Evolutionary conservation across 2,888 invertebrate genomes (phyloP).

Genomic region (Scaptomyza parva): DNA sequence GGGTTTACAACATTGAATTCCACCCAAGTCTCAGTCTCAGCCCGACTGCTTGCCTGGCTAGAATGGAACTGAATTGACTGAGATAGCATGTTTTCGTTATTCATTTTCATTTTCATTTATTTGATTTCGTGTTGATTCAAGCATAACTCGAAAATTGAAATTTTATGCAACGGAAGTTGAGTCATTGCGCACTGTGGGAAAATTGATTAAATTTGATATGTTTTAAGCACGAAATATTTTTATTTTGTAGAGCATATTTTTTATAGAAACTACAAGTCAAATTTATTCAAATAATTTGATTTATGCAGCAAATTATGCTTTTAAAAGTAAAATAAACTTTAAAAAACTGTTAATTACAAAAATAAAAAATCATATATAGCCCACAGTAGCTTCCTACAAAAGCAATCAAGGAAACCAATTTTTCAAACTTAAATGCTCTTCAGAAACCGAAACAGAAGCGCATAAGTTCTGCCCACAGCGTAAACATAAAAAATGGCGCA

Average conservation of each 20-base stretch:
- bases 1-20: conserved; percentile 16
- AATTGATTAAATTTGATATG: too few relatives aligned
- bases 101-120: conserved; percentile 60
- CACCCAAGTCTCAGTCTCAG: not conserved
- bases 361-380: not conserved
- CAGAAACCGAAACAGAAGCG: conserved; percentile 66
- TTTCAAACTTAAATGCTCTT: conserved; percentile 63
- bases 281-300: too few relatives aligned
- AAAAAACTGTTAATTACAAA: too few relatives aligned
- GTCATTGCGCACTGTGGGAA: conserved; percentile 42
- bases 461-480: conserved; percentile 62
- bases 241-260: too few relatives aligned
- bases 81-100: conserved; percentile 54
- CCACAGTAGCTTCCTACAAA: conserved; percentile 15
- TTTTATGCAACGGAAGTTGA: conserved; percentile 65
- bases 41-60: not conserved
- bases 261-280: too few relatives aligned
- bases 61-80: conserved; percentile 55
- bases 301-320: too few relatives aligned
- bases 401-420: conserved; percentile 70
- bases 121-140: conserved; percentile 58
- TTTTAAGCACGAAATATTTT: too few relatives aligned
- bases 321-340: too few relatives aligned
- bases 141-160: conserved; percentile 51
- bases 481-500: conserved; percentile 28